Percentiles rank a stretch among this genome's conserved stretches.
Conservation (phyloP, 2,113 vertebrate genomes). For the Clinocottus analis region DNA sequence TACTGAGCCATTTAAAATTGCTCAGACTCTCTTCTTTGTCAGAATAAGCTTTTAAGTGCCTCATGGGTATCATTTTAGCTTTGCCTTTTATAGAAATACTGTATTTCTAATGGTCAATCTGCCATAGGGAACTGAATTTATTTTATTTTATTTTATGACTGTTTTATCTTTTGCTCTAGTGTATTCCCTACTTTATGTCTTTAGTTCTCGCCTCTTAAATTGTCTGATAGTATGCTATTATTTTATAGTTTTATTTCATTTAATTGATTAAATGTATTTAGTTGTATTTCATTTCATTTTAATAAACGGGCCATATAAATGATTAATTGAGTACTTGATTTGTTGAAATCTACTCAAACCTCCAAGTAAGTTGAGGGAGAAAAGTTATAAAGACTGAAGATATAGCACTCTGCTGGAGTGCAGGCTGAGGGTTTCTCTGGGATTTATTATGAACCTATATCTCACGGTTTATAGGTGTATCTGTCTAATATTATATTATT, state of each 20-base stretch:
- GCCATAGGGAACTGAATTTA: background rate
- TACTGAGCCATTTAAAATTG: constrained; percentile 37
- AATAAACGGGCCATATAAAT: background rate
- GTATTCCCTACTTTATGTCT: background rate
- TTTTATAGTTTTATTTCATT: background rate
- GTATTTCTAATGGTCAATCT: constrained; percentile 6
- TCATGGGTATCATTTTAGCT: background rate
- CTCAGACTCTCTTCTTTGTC: constrained; percentile 33
- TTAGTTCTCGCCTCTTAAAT: background rate
- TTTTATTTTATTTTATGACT: background rate
- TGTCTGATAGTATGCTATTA: background rate
- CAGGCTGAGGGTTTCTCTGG: background rate
- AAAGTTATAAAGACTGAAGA: background rate
- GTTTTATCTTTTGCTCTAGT: constrained; percentile 2
- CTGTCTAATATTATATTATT: background rate
- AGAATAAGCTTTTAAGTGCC: constrained; percentile 38
- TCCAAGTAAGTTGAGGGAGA: background rate
- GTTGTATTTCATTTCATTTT: background rate
- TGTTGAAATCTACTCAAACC: constrained; percentile 6
- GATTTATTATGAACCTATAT: constrained; percentile 35
- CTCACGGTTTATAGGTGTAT: constrained; percentile 20
- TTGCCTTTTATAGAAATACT: background rate
- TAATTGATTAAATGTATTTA: background rate
- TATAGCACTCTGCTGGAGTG: background rate
- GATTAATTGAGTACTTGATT: background rate